Evolutionary conservation across 2,888 invertebrate genomes (phyloP).

Genomic region (Serrognathus titanus): DNA sequence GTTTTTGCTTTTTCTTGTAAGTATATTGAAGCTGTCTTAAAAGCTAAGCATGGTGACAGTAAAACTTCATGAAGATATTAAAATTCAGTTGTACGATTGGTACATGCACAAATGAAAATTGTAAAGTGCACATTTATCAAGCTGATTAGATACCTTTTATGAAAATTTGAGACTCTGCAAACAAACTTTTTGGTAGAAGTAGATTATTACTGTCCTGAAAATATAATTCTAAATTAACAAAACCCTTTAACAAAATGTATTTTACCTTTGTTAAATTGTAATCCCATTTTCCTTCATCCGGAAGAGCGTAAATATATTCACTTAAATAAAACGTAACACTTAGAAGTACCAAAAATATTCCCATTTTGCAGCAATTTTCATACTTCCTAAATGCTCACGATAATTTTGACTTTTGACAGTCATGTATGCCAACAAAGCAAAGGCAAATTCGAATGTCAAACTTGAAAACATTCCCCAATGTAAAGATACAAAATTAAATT

Average conservation of each 20-base stretch:
- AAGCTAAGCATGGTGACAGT: too few species aligned
- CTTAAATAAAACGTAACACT: conserved; percentile 1
- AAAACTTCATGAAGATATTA: too few species aligned
- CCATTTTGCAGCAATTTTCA: not conserved
- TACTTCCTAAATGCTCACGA: too few species aligned
- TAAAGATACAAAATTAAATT: too few species aligned
- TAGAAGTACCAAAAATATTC: not conserved
- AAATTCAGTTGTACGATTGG: too few species aligned
- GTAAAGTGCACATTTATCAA: conserved; percentile 5
- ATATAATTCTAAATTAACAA: conserved; percentile 15
- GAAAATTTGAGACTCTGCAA: conserved; percentile 67
- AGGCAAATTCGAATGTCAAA: too few species aligned
- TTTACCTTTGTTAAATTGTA: conserved; percentile 53
- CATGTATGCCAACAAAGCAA: too few species aligned
- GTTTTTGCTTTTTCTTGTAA: too few species aligned
- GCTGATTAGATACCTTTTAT: conserved; percentile 59
- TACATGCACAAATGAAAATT: too few species aligned
- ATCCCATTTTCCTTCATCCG: conserved; percentile 67
- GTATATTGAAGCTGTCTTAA: too few species aligned
- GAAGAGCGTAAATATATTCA: conserved; percentile 44
- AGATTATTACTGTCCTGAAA: conserved; percentile 51
- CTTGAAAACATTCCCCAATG: too few species aligned
- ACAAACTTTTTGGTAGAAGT: conserved; percentile 61
- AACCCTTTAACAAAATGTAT: conserved; percentile 3
- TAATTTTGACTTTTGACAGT: too few species aligned